A percentile compares a stretch with the other conserved stretches of the same genome.
Conservation (phyloP, 2,797 vertebrate genomes). For the Brotogeris chrysoptera region DNA sequence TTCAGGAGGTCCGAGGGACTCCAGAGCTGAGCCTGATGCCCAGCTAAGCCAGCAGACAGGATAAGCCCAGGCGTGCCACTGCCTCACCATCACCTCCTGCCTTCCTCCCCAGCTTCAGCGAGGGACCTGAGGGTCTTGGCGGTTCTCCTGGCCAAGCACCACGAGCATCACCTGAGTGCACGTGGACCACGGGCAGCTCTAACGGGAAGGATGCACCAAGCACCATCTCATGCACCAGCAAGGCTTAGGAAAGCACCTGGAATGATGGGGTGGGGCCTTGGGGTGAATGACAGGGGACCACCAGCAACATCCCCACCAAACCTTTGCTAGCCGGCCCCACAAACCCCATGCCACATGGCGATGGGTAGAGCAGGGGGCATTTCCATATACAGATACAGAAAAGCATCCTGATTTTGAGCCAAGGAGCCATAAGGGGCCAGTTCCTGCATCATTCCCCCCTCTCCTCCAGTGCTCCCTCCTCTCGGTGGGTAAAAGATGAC, state of each 20-base stretch:
- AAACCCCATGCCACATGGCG: neutral
- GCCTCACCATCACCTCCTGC: neutral
- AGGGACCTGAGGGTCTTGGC: neutral
- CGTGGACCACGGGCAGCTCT: fast-evolving
- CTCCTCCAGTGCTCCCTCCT: slow-evolving; percentile 59
- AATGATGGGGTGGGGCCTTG: fast-evolving
- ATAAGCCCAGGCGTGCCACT: neutral
- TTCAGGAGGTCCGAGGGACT: neutral
- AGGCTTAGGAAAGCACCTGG: neutral
- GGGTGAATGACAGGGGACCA: neutral
- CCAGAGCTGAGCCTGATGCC: neutral
- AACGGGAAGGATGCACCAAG: neutral
- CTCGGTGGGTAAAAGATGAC: slow-evolving; percentile 78
- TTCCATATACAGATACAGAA: neutral
- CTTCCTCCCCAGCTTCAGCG: neutral
- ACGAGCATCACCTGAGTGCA: neutral
- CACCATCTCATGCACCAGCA: neutral
- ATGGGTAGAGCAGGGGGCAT: neutral
- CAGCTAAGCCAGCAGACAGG: neutral
- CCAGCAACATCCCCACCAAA: neutral
- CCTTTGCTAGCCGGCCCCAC: neutral
- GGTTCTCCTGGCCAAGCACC: neutral
- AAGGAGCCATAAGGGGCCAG: neutral
- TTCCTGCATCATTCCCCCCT: slow-evolving; percentile 53
- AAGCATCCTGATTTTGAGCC: neutral